These are phyloP conservation scores for Alectoris magna DNA, from an alignment of 2,797 vertebrate genomes.

Conservation along the genomic window DNA sequence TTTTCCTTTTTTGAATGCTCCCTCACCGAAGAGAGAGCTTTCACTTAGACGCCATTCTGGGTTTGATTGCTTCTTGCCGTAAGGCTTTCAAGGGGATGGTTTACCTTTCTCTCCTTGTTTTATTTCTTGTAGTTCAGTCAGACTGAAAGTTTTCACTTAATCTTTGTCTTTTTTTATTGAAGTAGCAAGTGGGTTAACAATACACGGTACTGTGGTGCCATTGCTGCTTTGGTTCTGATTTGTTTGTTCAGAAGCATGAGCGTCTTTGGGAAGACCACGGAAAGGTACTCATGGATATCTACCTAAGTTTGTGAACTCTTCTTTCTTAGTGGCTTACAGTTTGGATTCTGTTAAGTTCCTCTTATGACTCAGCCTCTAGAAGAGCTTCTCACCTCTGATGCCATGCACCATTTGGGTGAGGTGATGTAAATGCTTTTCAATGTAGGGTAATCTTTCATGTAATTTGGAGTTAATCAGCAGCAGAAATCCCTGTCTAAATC, in stretches of 20 bases:
- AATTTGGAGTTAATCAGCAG: fast-evolving
- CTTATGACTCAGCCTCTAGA: not conserved
- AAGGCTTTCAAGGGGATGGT: not conserved
- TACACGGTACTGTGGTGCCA: fast-evolving
- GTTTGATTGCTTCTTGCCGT: not conserved
- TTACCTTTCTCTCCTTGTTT: not conserved
- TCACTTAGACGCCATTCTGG: not conserved
- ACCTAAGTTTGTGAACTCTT: not conserved
- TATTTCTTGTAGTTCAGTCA: not conserved
- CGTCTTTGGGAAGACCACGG: not conserved
- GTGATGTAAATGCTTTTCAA: not conserved
- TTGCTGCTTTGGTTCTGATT: not conserved
- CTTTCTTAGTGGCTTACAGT: not conserved
- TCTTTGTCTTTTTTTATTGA: not conserved
- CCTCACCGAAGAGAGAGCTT: not conserved
- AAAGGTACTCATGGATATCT: not conserved
- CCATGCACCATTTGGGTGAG: not conserved
- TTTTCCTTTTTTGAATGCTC: not conserved
- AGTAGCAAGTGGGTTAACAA: not conserved
- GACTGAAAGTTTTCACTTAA: not conserved
- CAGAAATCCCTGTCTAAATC: not conserved
- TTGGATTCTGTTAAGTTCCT: not conserved
- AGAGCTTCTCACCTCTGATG: not conserved
- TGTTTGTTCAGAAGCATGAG: not conserved
- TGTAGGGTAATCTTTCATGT: not conserved